A percentile compares a stretch with the other conserved stretches of the same genome.
phyloP scores from a whole-genome alignment of 1,140 invertebrate genomes.

The Drosophila sulfurigaster region DNA sequence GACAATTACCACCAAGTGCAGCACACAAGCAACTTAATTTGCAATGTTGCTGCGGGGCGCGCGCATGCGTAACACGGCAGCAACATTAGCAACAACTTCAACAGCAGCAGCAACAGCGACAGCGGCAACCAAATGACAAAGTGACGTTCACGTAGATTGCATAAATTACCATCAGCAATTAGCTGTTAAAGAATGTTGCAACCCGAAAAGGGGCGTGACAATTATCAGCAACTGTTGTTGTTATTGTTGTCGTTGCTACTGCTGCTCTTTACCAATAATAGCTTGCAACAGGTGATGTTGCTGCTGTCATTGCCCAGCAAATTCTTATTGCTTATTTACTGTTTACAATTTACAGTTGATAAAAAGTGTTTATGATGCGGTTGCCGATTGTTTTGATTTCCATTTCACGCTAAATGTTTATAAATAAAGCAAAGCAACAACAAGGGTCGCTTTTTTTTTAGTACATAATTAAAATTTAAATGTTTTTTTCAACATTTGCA shows the following conservation, averaged over 20 bases:
- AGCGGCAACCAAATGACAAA: slow-evolving; percentile 46
- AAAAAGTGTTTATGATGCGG: slow-evolving; percentile 26
- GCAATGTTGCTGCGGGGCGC: slow-evolving; percentile 53
- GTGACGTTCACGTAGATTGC: slow-evolving; percentile 47
- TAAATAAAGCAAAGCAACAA: slow-evolving; percentile 41
- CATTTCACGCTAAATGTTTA: slow-evolving; percentile 60
- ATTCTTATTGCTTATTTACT: slow-evolving; percentile 4
- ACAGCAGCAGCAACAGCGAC: slow-evolving; percentile 37
- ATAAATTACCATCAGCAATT: slow-evolving; percentile 73
- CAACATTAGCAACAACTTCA: slow-evolving; percentile 41
- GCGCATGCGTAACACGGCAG: slow-evolving; percentile 75
- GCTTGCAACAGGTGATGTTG: slow-evolving; percentile 62
- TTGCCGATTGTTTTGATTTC: slow-evolving; percentile 55
- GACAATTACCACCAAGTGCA: slow-evolving; percentile 58
- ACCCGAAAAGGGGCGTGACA: slow-evolving; percentile 8
- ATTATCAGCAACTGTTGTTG: slow-evolving; percentile 45
- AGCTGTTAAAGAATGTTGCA: slow-evolving; percentile 45
- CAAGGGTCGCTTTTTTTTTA: slow-evolving; percentile 46
- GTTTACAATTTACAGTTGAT: slow-evolving; percentile 19
- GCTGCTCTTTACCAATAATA: slow-evolving; percentile 20
- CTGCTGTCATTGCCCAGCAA: neutral
- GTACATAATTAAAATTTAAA: slow-evolving; percentile 65
- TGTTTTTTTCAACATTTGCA: slow-evolving; percentile 43
- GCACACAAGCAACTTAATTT: slow-evolving; percentile 55
- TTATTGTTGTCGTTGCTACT: slow-evolving; percentile 17